These are phyloP conservation scores for Sarcophaga peregrina DNA, from an alignment of 1,140 invertebrate species.

Conservation along the genomic window DNA sequence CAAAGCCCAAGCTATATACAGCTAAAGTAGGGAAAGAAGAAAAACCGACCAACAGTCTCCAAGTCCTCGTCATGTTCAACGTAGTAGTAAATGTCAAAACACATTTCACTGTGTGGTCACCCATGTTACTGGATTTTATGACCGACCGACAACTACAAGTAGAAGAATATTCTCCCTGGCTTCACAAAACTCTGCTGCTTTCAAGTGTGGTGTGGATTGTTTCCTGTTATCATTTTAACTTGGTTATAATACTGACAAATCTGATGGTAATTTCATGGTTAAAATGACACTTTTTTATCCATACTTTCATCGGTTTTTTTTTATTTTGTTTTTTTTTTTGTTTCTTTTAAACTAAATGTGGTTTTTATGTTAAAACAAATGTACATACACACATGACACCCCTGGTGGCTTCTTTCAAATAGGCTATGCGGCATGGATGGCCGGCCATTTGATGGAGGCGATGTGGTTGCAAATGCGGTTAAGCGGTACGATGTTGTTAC, in stretches of 20 bases:
- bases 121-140: slow-evolving; percentile 27
- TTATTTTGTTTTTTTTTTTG: background rate
- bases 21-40: background rate
- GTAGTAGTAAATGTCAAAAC: background rate
- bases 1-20: background rate
- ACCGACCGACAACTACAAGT: background rate
- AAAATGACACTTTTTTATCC: slow-evolving; percentile 33
- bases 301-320: too few relatives aligned
- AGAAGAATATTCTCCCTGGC: too few relatives aligned
- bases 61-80: background rate
- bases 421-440: background rate
- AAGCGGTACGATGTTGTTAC: slow-evolving; percentile 19
- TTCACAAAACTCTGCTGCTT: too few relatives aligned
- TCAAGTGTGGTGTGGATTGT: background rate
- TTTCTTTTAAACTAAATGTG: background rate
- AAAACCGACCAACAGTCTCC: background rate
- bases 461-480: background rate
- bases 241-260: slow-evolving; percentile 39
- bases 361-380: background rate
- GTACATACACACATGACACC: too few relatives aligned
- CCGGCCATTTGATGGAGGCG: background rate
- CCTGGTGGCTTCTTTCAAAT: background rate
- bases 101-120: slow-evolving; percentile 38
- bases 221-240: slow-evolving; percentile 28
- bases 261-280: slow-evolving; percentile 40